phyloP scores from a whole-genome alignment of 2,888 invertebrate species.

The Caenorhabditis japonica region DNA sequence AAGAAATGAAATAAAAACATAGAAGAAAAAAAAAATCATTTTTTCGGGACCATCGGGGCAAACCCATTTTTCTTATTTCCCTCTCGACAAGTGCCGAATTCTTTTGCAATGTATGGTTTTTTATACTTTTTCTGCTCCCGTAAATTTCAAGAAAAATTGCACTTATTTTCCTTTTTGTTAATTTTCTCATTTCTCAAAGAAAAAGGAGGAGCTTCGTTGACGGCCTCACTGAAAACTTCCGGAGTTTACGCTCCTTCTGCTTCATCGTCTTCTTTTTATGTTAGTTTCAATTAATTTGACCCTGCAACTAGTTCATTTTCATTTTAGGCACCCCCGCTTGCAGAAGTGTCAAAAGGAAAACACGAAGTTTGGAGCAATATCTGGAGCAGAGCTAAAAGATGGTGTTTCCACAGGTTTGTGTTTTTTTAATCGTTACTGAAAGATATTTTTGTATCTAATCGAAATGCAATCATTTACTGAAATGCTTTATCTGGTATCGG shows the following conservation, averaged over 20 bases:
- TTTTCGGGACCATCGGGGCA: background rate
- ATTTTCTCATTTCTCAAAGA: conserved; percentile 18
- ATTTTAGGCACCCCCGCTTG: background rate
- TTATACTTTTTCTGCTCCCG: background rate
- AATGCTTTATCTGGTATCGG: no score
- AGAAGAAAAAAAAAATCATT: background rate
- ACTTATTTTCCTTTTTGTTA: conserved; percentile 39
- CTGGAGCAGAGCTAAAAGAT: background rate
- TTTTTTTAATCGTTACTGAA: no score
- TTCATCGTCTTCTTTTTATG: conserved; percentile 1
- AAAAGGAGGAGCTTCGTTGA: background rate
- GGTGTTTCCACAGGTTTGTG: background rate
- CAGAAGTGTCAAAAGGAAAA: no score
- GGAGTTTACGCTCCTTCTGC: conserved; percentile 10
- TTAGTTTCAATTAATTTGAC: conserved; percentile 38
- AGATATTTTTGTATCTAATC: no score
- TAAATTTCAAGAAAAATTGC: conserved; percentile 16
- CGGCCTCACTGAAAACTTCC: conserved; percentile 28
- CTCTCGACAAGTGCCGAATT: no score
- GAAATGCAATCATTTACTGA: no score
- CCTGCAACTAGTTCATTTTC: conserved; percentile 2
- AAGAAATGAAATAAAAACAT: no score
- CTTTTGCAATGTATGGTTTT: background rate
- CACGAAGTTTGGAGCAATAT: background rate
- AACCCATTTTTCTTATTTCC: conserved; percentile 33